phyloP scores from a whole-genome alignment of 2,888 invertebrate genomes.

The Acanthosepion pharaonis region DNA sequence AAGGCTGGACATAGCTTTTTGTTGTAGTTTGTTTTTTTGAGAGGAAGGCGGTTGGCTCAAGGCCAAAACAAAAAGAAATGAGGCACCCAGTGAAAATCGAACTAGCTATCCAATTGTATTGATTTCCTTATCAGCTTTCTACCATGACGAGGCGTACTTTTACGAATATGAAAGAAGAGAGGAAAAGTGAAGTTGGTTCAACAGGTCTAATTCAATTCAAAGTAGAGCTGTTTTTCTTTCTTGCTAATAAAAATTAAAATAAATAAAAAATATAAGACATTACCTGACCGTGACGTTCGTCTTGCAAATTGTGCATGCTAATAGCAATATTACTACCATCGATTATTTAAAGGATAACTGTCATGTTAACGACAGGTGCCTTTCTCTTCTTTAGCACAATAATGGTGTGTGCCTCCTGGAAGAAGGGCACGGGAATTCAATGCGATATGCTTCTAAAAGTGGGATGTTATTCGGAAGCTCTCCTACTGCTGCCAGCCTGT shows the following conservation, averaged over 20 bases:
- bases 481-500: constrained; percentile 13
- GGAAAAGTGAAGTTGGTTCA: background rate
- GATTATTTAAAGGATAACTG: background rate
- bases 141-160: too few species aligned
- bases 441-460: background rate
- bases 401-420: background rate
- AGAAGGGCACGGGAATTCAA: background rate
- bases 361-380: background rate
- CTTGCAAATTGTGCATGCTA: background rate
- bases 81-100: too few species aligned
- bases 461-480: background rate
- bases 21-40: too few species aligned
- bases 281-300: background rate
- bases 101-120: too few species aligned
- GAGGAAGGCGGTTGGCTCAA: too few species aligned
- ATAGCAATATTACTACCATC: background rate
- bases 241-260: background rate
- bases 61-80: too few species aligned
- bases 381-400: background rate
- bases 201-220: background rate
- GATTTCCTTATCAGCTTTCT: too few species aligned
- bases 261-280: background rate
- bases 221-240: background rate
- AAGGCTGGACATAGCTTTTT: too few species aligned
- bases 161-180: too few species aligned